Conservation (phyloP, 2,888 invertebrate species). For the Cryptocheilus praepositus region DNA sequence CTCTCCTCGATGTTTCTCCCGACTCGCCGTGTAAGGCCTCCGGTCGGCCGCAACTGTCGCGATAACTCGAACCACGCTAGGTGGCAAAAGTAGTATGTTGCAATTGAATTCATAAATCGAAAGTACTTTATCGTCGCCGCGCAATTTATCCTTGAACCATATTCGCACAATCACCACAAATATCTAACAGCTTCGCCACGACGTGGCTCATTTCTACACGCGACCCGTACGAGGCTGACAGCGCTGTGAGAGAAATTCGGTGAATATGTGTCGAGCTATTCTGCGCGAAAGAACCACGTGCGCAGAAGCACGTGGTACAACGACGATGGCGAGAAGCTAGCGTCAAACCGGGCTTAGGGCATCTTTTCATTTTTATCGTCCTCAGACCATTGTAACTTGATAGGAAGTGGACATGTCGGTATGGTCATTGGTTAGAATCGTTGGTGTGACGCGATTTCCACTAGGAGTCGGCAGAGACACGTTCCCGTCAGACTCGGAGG, state of each 20-base stretch:
- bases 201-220: too few species aligned
- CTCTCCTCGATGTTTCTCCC: neutral
- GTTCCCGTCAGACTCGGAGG: neutral
- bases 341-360: constrained; percentile 56
- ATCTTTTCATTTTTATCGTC: constrained; percentile 31
- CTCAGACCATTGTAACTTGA: constrained; percentile 41
- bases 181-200: neutral
- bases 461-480: constrained; percentile 8
- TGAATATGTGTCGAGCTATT: neutral
- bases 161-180: constrained; percentile 16
- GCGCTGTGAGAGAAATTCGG: too few species aligned
- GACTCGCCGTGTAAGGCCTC: neutral
- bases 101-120: neutral
- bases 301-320: constrained; percentile 31
- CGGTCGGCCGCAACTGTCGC: too few species aligned
- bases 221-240: too few species aligned
- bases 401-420: constrained; percentile 39
- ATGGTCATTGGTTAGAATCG: constrained; percentile 40
- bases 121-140: too few species aligned
- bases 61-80: neutral
- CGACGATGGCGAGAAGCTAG: too few species aligned
- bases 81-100: neutral
- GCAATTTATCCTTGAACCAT: too few species aligned
- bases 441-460: constrained; percentile 44
- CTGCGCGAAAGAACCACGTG: constrained; percentile 19